Conservation (phyloP, 2,888 invertebrate genomes). For the Steinernema hermaphroditum region DNA sequence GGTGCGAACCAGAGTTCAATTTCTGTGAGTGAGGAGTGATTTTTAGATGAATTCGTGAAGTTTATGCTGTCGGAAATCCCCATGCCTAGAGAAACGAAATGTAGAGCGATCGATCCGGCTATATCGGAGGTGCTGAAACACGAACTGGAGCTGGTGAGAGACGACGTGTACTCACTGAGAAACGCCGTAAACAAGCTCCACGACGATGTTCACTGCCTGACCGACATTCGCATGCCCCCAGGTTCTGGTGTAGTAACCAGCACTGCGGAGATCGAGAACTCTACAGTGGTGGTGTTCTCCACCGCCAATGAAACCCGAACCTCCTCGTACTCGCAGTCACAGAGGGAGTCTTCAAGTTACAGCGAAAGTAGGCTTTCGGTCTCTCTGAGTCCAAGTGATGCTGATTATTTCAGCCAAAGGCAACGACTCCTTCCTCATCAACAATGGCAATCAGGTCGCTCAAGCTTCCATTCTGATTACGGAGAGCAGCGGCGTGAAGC, state of each 20-base stretch:
- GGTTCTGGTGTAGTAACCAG: neutral
- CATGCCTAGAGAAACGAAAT: no score
- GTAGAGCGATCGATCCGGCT: no score
- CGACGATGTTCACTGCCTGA: neutral
- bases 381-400: no score
- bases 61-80: no score
- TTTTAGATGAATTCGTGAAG: no score
- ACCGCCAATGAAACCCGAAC: neutral
- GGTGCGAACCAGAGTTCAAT: no score
- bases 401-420: neutral
- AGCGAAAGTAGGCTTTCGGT: neutral
- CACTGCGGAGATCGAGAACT: constrained; percentile 14
- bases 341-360: neutral
- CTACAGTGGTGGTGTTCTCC: neutral
- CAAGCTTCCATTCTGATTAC: no score
- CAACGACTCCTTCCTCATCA: neutral
- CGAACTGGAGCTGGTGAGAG: neutral
- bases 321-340: neutral
- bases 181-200: constrained; percentile 12
- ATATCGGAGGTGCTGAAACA: neutral
- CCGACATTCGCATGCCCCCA: neutral
- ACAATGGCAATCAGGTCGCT: no score
- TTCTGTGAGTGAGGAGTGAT: no score
- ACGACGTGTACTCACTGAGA: neutral
- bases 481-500: neutral